Evolutionary conservation across 1,140 invertebrate species (phyloP), one percentile per base, ranked within the genome.

Genomic region (Elymnias hypermnestra): DNA sequence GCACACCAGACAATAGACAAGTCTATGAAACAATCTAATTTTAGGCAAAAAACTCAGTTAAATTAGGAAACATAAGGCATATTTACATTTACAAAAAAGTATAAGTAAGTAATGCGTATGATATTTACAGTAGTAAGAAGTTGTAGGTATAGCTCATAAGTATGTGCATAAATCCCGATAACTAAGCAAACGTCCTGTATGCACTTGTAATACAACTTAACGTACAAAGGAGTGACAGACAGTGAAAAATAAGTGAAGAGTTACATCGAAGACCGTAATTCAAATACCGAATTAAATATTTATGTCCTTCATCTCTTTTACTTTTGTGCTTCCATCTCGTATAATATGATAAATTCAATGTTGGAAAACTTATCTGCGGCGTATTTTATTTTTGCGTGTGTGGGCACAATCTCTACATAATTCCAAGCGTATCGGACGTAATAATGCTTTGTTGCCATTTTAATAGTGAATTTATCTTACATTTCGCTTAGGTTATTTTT

Each of bases 161-260:
- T 67, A 67, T 67, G 60, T 63, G 52, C 61, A 67, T 63, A 67
- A 60, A 62, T 60, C 50, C 49, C 42, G 43, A 56, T 56, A 57
- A 50, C 57, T 56, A 62, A 64, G 54, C 56, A 44, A 53, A 40
- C 43, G 63, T 54, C 59, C 50, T 38, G 42, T 65, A 46, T 63
- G 50, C 46, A 60, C 55, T 55, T 55, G 55, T 47, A 54, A 45
- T 33, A 57, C 53, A 57, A 53, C 55, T 55, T 50, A 64, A 53
- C 54, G 47, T 53, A 58, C 53, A 58, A 57, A 53, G 51, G 53
- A 59, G 40, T 61, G 60, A 69, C 48, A 61, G 75, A 79, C 72
- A 63, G 70, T 79, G 71, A 76, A 79, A 76, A 76, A 76, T 74
- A 72, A 64, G 56, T 57, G 57, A 66, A 40, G 57, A 62, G 56